These are phyloP conservation scores for Agrochola litura DNA, from an alignment of 2,888 invertebrate species.

Conservation along the genomic window DNA sequence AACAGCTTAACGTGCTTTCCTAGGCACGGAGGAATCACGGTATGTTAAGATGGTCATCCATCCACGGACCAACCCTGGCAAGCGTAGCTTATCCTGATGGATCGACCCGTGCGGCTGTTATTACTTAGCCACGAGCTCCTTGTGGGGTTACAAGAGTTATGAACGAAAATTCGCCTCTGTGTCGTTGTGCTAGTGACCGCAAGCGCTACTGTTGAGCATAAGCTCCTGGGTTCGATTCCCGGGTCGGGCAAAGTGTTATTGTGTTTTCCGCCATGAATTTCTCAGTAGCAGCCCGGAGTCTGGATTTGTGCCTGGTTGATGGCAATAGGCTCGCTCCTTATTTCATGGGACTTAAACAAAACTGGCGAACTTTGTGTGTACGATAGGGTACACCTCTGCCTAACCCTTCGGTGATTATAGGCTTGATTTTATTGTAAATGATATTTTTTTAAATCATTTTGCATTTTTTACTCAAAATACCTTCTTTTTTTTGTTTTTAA, in stretches of 20 bases:
- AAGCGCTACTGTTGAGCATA: not conserved
- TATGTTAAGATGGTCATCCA: too few species aligned
- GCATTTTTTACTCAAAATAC: not conserved
- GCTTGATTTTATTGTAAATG: not conserved
- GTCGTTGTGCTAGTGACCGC: not conserved
- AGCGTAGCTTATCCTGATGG: too few species aligned
- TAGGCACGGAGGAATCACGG: too few species aligned
- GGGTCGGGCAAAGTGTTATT: not conserved
- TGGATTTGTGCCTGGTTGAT: not conserved
- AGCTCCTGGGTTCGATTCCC: not conserved
- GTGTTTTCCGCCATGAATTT: not conserved
- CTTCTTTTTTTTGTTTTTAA: not conserved
- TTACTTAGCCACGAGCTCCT: too few species aligned
- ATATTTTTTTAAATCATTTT: not conserved
- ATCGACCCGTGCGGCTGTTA: too few species aligned
- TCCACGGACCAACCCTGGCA: too few species aligned
- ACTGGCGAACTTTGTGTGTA: not conserved
- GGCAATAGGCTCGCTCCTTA: not conserved
- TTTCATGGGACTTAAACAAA: not conserved
- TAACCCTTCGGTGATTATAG: not conserved
- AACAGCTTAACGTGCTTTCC: too few species aligned
- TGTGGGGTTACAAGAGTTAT: not conserved
- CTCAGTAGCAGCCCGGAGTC: not conserved
- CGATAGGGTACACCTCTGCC: not conserved
- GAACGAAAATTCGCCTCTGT: not conserved